Evolutionary conservation across 2,888 invertebrate species (phyloP), one percentile per base, ranked within the genome.

Genomic region (Apomyelois bistriatella): DNA sequence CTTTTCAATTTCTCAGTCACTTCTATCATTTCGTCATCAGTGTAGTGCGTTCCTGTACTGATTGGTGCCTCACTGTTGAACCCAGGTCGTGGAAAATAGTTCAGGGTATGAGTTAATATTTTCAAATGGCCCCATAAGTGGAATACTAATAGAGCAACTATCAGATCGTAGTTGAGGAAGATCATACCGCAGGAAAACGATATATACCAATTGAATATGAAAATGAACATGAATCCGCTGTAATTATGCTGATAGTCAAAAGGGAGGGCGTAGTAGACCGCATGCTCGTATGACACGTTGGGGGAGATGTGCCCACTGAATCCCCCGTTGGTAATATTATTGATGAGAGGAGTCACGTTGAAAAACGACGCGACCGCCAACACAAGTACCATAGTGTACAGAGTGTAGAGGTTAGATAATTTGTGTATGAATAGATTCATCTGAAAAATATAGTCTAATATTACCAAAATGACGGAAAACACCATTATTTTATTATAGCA

Each of bases 61-160:
- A 4, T 32, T 32, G 32, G 7, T 2, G 1, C 32, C 7, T 32
- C 9, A 1, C 32, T 1, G 2, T 32, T 30, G 2, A 46, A 36
- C 1, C 55, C 53, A 1, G 70, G 60, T 47, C 37, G 53, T 1
- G 68, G 66, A 17, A 66, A 65, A 0, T 57, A 58, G 7, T 48
- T 52, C 30, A 66, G 48, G 0, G 47, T 46, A n/a, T 65, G 46
- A 8, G 62, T n/a, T 3, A 70, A 56, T 46, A 66, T 63, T 48
- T 66, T 61, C 37, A 68, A 58, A 53, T 70, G 70, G 0, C 70
- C 70, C 58, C 61, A 66, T 3, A 68, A 17, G 10, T 61, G 59
- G 17, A 69, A 65, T 8, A 70, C 57, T 55, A 69, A 64, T 5
- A 68, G 32, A 4, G 61, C 58, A 1, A 68, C 50, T 35, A 62